A percentile compares a stretch with the other conserved stretches of the same genome.
Evolutionary conservation across 2,888 invertebrate genomes (phyloP).

Genomic region (Cepaea hortensis): DNA sequence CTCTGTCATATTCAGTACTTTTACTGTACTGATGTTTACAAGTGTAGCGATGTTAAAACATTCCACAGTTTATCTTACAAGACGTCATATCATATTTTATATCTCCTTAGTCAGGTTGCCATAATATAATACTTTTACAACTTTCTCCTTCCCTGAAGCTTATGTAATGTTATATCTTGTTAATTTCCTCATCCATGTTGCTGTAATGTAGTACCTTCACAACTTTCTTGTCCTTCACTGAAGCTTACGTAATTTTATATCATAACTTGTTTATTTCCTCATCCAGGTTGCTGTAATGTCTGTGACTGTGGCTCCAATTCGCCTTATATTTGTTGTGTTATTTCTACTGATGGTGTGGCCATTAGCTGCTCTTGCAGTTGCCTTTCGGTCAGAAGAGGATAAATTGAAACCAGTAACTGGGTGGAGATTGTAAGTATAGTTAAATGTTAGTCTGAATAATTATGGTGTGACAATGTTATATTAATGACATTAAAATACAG

Average conservation of each 20-base stretch:
- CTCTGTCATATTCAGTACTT: no score
- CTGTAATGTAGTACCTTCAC: no score
- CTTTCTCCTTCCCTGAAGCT: no score
- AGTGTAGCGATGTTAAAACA: no score
- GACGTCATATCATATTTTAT: no score
- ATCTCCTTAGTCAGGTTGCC: constrained; percentile 82
- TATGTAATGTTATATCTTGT: no score
- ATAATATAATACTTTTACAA: constrained; percentile 80
- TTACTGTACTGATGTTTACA: no score
- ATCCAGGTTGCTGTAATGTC: constrained; percentile 89
- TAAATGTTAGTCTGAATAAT: background rate
- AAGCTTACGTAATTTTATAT: no score
- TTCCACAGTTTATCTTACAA: no score
- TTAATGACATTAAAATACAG: background rate
- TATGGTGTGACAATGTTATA: background rate
- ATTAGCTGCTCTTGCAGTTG: constrained; percentile 89
- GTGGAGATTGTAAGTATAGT: constrained; percentile 87
- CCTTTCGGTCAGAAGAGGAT: constrained; percentile 88
- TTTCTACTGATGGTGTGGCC: constrained; percentile 89
- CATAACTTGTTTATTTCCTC: constrained; percentile 38
- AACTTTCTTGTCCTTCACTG: no score
- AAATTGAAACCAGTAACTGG: constrained; percentile 87
- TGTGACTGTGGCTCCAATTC: constrained; percentile 87
- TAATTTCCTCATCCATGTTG: no score
- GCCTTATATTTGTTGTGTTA: constrained; percentile 85